Evolutionary conservation across 30 jellyfish, hydroid and myxozoan genomes (phyloP).

Genomic region (Chironex yamaguchii): DNA sequence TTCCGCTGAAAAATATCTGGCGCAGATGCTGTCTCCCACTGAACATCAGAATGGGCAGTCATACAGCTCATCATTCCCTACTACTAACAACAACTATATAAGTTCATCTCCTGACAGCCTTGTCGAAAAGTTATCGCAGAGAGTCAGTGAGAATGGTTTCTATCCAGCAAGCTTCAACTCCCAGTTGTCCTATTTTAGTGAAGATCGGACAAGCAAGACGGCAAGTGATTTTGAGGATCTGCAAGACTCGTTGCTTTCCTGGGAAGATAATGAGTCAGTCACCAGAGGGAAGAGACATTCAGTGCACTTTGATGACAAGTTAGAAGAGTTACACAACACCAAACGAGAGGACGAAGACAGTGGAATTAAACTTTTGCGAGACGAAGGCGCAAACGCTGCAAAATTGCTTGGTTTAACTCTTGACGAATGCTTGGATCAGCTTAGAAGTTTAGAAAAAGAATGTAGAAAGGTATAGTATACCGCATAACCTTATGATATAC

Average conservation of each 20-base stretch:
- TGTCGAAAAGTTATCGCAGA: background rate
- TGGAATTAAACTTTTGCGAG: conserved; percentile 2
- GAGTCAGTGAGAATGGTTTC: background rate
- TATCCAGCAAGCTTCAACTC: background rate
- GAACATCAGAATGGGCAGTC: background rate
- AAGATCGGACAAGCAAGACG: background rate
- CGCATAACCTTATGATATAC: background rate
- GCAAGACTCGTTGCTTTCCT: background rate
- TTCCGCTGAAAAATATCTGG: background rate
- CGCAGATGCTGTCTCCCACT: background rate
- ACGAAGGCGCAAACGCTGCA: conserved; percentile 69
- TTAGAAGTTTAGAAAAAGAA: conserved; percentile 91
- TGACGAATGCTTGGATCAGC: conserved; percentile 95
- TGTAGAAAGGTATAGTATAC: conserved; percentile 72
- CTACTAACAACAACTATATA: background rate
- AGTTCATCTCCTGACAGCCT: background rate
- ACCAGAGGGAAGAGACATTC: conserved; percentile 29
- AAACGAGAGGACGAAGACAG: conserved; percentile 47
- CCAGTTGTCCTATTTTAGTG: background rate
- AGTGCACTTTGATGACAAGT: conserved; percentile 77
- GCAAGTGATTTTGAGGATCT: background rate
- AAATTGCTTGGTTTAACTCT: conserved; percentile 84
- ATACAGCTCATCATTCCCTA: background rate
- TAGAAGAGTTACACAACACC: background rate
- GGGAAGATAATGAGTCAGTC: background rate